A percentile compares a stretch with the other conserved stretches of the same genome.
Conservation (phyloP, 2,797 vertebrate species). For the Manis crassicaudata region DNA sequence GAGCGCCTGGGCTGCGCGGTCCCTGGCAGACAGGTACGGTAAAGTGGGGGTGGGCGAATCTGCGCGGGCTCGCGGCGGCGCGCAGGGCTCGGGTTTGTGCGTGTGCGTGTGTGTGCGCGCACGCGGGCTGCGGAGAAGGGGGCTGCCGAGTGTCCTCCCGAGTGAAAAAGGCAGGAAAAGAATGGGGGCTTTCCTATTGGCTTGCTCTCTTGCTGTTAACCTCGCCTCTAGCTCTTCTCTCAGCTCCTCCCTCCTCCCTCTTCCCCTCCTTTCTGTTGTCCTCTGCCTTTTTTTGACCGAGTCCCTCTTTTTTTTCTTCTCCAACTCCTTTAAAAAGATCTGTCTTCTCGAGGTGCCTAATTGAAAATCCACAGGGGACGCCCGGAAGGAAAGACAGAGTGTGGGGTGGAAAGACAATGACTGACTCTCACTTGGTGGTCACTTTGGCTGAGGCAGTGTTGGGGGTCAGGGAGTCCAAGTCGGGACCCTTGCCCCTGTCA, state of each 20-base stretch:
- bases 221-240: background rate
- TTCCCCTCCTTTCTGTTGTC: background rate
- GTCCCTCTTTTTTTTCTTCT: background rate
- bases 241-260: background rate
- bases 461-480: background rate
- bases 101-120: background rate
- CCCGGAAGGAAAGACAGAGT: background rate
- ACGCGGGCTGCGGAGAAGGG: background rate
- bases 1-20: conserved; percentile 64
- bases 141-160: background rate
- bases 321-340: background rate
- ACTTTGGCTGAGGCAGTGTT: background rate
- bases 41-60: background rate
- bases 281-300: too few relatives aligned
- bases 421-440: background rate
- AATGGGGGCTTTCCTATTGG: background rate
- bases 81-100: background rate
- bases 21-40: conserved; percentile 73
- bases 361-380: background rate
- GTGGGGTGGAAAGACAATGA: background rate
- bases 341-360: background rate
- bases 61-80: background rate
- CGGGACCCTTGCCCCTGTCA: background rate
- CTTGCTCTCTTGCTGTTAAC: background rate
- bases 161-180: background rate